These are phyloP conservation scores for Nomia melanderi DNA, from an alignment of 1,140 invertebrate genomes.

Conservation along the genomic window DNA sequence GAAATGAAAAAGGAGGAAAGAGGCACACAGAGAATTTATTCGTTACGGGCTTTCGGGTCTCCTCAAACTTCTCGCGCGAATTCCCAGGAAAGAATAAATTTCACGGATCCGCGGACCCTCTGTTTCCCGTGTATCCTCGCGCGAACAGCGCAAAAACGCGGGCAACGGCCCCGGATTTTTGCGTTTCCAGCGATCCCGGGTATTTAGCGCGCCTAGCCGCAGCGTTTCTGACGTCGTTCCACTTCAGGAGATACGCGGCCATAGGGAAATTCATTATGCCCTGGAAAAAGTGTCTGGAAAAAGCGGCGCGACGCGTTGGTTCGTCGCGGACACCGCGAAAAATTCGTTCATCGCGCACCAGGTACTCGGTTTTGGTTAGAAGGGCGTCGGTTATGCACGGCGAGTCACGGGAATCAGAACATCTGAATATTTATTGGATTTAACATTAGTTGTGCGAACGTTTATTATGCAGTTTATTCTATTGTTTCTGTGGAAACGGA, in stretches of 20 bases:
- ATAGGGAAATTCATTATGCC: background rate
- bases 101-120: background rate
- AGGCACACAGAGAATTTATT: background rate
- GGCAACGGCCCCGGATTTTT: background rate
- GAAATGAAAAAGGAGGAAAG: background rate
- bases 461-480: no score
- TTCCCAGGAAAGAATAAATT: constrained; percentile 6
- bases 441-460: no score
- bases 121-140: background rate
- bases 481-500: no score
- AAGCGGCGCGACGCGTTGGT: background rate
- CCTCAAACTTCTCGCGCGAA: background rate
- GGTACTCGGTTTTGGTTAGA: no score
- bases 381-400: no score
- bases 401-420: no score
- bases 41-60: background rate
- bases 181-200: no score
- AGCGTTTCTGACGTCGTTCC: background rate
- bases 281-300: no score
- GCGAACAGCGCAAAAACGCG: background rate
- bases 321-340: background rate
- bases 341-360: no score
- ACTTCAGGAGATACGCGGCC: background rate
- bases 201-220: background rate
- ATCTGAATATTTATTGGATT: no score